Evolutionary conservation across 2,113 vertebrate genomes (phyloP).

Genomic region (Petaurus breviceps): DNA sequence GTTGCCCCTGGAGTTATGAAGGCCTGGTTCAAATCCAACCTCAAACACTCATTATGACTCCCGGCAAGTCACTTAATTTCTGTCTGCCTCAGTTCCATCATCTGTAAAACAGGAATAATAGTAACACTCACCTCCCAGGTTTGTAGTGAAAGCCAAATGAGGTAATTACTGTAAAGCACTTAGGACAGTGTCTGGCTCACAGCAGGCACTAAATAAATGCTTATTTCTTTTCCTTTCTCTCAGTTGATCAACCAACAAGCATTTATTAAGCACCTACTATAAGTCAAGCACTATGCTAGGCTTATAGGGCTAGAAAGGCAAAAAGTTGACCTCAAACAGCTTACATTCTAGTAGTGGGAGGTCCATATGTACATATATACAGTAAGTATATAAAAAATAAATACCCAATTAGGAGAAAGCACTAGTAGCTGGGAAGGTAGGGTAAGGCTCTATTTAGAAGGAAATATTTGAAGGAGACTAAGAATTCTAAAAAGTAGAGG

Average conservation of each 20-base stretch:
- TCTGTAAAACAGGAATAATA: constrained; percentile 14
- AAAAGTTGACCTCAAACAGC: background rate
- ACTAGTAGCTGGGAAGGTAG: background rate
- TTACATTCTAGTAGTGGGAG: background rate
- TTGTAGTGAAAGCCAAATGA: background rate
- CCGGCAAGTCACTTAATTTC: constrained; percentile 19
- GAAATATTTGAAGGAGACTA: background rate
- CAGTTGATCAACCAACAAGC: background rate
- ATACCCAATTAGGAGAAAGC: background rate
- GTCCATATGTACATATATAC: background rate
- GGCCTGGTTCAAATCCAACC: too few species aligned
- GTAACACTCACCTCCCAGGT: background rate
- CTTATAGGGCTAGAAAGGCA: background rate
- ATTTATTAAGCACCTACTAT: background rate
- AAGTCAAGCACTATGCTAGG: background rate
- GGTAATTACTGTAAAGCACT: background rate
- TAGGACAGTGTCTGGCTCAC: background rate
- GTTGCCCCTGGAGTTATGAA: too few species aligned
- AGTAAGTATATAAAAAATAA: background rate
- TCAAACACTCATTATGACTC: constrained; percentile 4
- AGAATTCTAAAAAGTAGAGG: background rate
- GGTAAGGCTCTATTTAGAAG: background rate
- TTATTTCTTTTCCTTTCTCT: constrained; percentile 9
- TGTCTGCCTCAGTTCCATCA: background rate
- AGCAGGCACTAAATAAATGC: constrained; percentile 33